Conservation (phyloP, 2,797 vertebrate species). For the Merluccius polli region DNA sequence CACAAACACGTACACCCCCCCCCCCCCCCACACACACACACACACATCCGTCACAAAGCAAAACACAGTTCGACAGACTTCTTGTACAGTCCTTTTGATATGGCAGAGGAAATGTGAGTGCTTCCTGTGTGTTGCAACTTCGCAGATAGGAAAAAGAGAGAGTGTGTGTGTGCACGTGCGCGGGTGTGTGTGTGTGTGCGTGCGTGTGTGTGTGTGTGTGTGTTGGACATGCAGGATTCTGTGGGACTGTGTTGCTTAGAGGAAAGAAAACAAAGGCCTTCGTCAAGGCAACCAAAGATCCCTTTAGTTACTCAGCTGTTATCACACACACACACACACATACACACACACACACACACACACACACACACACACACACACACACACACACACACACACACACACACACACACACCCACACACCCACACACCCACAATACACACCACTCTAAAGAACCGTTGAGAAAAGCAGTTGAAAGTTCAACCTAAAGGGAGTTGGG, state of each 20-base stretch:
- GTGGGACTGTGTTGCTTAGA: constrained; percentile 19
- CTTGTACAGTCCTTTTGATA: constrained; percentile 30
- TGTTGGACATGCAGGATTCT: neutral
- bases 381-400: neutral
- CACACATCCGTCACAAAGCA: constrained; percentile 7
- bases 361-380: neutral
- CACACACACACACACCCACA: too few relatives aligned
- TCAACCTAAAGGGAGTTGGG: neutral
- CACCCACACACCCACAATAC: too few relatives aligned
- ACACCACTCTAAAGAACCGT: neutral
- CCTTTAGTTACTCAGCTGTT: constrained; percentile 45
- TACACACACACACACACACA: constrained; percentile 6
- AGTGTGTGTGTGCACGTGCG: constrained; percentile 2
- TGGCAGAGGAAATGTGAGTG: constrained; percentile 41
- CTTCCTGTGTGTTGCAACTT: constrained; percentile 37
- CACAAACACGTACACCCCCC: too few relatives aligned
- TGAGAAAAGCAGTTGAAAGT: neutral
- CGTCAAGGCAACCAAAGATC: constrained; percentile 39
- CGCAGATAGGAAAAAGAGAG: constrained; percentile 3
- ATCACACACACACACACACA: constrained; percentile 21
- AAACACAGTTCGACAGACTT: constrained; percentile 3
- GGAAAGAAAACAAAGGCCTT: constrained; percentile 51
- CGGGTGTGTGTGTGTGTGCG: constrained; percentile 1
- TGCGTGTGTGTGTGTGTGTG: constrained; percentile 18
- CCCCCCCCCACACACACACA: neutral